Base-by-base conservation (phyloP, 2,797 vertebrate genomes). In the Dendrocincla fuliginosa region DNA sequence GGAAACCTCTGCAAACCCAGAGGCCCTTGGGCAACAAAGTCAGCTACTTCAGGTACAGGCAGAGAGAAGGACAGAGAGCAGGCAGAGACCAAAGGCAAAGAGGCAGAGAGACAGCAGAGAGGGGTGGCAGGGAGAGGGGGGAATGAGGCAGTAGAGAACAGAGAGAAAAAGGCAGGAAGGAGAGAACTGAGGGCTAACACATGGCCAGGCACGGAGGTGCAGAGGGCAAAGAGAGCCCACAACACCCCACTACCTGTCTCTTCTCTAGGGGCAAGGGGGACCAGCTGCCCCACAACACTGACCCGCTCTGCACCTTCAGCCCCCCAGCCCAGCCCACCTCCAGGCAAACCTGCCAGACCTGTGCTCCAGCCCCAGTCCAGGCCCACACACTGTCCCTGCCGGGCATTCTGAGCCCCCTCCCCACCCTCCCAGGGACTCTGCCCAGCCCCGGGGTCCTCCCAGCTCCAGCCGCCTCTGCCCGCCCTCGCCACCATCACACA, bases 401-500 rank as follows among this genome's bases (percentile, higher is more conserved):
- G 6, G 4, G 52, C 28, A 19, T 27, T 68, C 46, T 2, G 8
- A 22, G 69, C 7, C 25, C 15, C 20, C 44, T 42, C 6, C 42
- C 18, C 2, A 5, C 37, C 50, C 13, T 68, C 30, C 64, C 17
- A 3, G 13, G 32, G 14, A 3, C n/a, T 10, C 41, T 13, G 4
- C 52, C 37, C 4, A 3, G 22, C 14, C 41, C 23, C 0, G 1
- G 16, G 4, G 22, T 6, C 69, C 84, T 25, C 5, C 19, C 8
- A 5, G 46, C 24, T 39, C 35, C 16, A 0, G 27, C 37, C 69
- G 53, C 35, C 12, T 35, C 14, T 6, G 20, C 49, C 67, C 9
- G 0, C 18, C 12, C 65, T 49, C 1, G 0, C 3, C 32, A 1
- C 39, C 57, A 16, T 3, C 74, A 8, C 47, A 5, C 81, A 24